Evolutionary conservation across 2,797 vertebrate genomes (phyloP).

Genomic region (Taenioides sp.): DNA sequence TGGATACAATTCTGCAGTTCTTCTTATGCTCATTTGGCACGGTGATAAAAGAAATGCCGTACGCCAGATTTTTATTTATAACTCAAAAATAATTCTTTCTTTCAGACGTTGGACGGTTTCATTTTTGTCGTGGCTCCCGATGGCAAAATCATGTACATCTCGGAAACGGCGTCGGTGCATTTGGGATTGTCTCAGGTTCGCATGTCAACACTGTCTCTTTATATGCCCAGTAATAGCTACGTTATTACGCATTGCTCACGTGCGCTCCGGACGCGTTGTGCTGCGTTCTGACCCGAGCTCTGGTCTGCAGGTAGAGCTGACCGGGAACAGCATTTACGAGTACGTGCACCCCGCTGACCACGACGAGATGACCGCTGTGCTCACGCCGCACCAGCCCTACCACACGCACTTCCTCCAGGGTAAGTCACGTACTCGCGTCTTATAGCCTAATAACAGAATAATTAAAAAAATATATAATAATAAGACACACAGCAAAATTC

Average conservation of each 20-base stretch:
- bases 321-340: slow-evolving; percentile 99
- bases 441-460: too few species aligned
- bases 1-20: too few species aligned
- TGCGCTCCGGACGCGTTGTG: too few species aligned
- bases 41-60: too few species aligned
- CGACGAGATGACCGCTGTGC: slow-evolving; percentile 97
- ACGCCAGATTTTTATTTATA: background rate
- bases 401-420: slow-evolving; percentile 97
- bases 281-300: slow-evolving; percentile 26
- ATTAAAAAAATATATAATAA: too few species aligned
- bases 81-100: background rate
- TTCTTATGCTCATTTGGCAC: too few species aligned
- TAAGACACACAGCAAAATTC: too few species aligned
- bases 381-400: slow-evolving; percentile 97
- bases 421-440: slow-evolving; percentile 48
- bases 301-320: slow-evolving; percentile 95
- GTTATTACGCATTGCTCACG: background rate
- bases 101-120: slow-evolving; percentile 95
- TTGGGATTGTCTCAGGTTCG: slow-evolving; percentile 96
- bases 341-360: slow-evolving; percentile 98
- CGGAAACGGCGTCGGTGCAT: slow-evolving; percentile 97
- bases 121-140: slow-evolving; percentile 98
- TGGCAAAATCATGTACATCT: slow-evolving; percentile 99
- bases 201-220: background rate
- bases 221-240: too few species aligned